A percentile compares a stretch with the other conserved stretches of the same genome.
These are phyloP conservation scores for Sphyrna mokarran DNA, from an alignment of 2,113 vertebrate genomes.

Conservation along the genomic window DNA sequence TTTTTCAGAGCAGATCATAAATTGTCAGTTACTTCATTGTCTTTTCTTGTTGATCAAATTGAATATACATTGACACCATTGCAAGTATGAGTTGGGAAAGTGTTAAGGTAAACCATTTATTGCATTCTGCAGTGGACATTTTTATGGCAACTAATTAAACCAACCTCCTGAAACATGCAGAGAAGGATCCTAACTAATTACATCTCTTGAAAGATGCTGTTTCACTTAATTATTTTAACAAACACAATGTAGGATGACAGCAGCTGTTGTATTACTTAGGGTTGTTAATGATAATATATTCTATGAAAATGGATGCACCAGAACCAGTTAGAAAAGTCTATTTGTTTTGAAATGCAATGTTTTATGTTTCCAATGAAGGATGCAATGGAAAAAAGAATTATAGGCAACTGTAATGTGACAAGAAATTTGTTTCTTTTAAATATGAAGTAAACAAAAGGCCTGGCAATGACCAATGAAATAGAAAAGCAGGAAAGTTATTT, in stretches of 20 bases:
- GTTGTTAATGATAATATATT: background rate
- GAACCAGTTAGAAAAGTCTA: background rate
- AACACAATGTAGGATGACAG: conserved; percentile 25
- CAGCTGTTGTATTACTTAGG: background rate
- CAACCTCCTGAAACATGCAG: conserved; percentile 30
- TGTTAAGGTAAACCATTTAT: conserved; percentile 18
- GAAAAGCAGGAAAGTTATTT: background rate
- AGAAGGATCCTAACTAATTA: conserved; percentile 28
- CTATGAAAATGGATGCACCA: conserved; percentile 15
- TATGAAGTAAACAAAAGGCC: background rate
- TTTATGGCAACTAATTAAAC: conserved; percentile 29
- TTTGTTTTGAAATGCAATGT: background rate
- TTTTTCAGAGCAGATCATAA: background rate
- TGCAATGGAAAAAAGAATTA: background rate
- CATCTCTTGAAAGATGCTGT: conserved; percentile 26
- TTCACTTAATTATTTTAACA: conserved; percentile 32
- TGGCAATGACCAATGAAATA: background rate
- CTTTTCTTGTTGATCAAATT: conserved; percentile 4
- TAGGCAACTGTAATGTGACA: background rate
- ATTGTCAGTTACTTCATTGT: background rate
- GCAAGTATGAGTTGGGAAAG: background rate
- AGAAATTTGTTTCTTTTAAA: background rate
- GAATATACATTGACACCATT: background rate
- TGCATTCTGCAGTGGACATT: background rate
- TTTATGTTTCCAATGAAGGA: background rate